These are phyloP conservation scores for Lethrus apterus DNA, from an alignment of 1,140 invertebrate species.

Conservation along the genomic window DNA sequence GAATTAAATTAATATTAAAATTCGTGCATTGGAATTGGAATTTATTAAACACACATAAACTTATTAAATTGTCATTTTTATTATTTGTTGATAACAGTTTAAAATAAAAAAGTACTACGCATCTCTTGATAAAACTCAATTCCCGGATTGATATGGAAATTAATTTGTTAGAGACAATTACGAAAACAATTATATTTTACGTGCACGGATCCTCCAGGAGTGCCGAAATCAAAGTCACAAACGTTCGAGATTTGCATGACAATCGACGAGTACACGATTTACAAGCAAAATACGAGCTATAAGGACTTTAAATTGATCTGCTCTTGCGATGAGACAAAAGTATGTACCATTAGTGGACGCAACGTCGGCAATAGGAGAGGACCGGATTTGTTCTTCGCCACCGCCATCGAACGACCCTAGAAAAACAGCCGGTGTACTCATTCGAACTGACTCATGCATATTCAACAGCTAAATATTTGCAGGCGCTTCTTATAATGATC, in stretches of 20 bases:
- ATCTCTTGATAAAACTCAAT: too few species aligned
- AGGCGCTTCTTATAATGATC: conserved; percentile 21
- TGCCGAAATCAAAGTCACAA: too few species aligned
- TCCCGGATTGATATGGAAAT: too few species aligned
- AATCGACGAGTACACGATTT: conserved; percentile 23
- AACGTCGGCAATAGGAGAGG: conserved; percentile 13
- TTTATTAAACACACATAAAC: too few species aligned
- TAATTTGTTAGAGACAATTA: too few species aligned
- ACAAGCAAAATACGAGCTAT: conserved; percentile 24
- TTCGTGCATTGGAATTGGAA: too few species aligned
- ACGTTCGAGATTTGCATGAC: conserved; percentile 20
- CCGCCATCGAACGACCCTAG: conserved; percentile 26
- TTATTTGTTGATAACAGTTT: too few species aligned
- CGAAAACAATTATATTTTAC: too few species aligned
- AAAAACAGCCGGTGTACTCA: conserved; percentile 37
- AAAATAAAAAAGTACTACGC: too few species aligned
- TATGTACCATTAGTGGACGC: conserved; percentile 23
- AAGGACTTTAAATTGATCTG: conserved; percentile 24
- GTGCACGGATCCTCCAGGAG: too few species aligned
- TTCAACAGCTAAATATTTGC: conserved; percentile 37
- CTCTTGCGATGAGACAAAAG: conserved; percentile 17
- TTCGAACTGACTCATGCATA: conserved; percentile 31
- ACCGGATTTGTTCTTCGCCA: conserved; percentile 13
- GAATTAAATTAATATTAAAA: too few species aligned
- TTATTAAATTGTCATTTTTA: too few species aligned